phyloP scores from a whole-genome alignment of 2,113 vertebrate genomes.

The Dicerorhinus sumatrensis region DNA sequence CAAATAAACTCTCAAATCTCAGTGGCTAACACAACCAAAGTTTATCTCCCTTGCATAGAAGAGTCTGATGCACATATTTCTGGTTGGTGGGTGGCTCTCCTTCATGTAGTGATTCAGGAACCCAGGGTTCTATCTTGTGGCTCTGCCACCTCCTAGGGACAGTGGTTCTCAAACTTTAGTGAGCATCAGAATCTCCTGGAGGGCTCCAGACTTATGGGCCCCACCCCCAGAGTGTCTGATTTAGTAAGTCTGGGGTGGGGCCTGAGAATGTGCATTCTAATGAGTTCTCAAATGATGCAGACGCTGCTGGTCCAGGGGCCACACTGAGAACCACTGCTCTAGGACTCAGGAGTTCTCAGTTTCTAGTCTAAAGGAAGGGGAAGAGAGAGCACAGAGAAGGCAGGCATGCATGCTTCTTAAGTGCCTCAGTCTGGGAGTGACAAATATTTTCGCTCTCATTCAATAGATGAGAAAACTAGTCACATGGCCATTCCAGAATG shows the following conservation, averaged over 20 bases:
- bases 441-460: not conserved
- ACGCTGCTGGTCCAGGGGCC: not conserved
- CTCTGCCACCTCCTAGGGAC: not conserved
- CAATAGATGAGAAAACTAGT: not conserved
- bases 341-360: not conserved
- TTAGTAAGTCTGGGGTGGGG: not conserved
- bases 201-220: not conserved
- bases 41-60: not conserved
- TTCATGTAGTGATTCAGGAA: not conserved
- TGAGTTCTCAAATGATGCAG: not conserved
- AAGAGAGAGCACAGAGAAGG: not conserved
- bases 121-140: not conserved
- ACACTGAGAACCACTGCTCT: not conserved
- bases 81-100: not conserved
- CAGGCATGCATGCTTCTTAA: not conserved
- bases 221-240: not conserved
- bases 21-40: not conserved
- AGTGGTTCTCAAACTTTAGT: not conserved
- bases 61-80: not conserved
- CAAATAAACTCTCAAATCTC: not conserved
- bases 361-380: slow-evolving; percentile 8
- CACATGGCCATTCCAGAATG: not conserved
- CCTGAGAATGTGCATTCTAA: not conserved
- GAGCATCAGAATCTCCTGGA: not conserved
- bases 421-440: not conserved